Evolutionary conservation across 1,140 invertebrate genomes (phyloP), one percentile per base, ranked within the genome.

Genomic region (Bombus consobrinus): DNA sequence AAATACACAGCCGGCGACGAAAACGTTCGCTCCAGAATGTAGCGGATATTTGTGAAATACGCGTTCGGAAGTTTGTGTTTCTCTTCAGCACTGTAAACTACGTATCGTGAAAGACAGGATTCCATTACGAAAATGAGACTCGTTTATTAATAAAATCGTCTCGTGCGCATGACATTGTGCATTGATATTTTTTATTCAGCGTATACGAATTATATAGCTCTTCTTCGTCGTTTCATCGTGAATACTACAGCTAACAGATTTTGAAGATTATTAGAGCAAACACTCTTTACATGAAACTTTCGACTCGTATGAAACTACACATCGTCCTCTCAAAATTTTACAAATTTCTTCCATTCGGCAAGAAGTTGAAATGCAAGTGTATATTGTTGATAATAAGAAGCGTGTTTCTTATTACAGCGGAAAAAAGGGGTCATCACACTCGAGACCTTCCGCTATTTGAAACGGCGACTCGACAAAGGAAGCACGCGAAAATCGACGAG

Each of bases 11-110:
- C 39, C 77, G 85, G 86, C 83, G 87, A 88, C 90, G 85, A 92
- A 92, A 93, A 92, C 81, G 80, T 72, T 88, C 90, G 91, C 59
- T 83, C 90, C 74, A 92, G 91, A 93, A 92, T 92, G 83, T 80
- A 22, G 81, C 62, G 72, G 86, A 66, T 78, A 72, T 83, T 90
- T 87, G 85, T 76, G 88, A 89, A 81, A 89, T 85, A 43, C 73
- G n/a, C 62, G 73, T 47, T 76, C 59, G 77, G 68, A 80, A 85
- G 32, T 15, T 25, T 47, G 57, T 62, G 43, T 28, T 76, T 57
- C 59, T 64, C 37, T 57, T 59, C 37, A 37, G 28, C 0, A 34
- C 22, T 18, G 22, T 68, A 68, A 68, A 68, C 28, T 68, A 68
- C 6, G 28, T 28, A 22, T 10, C 37, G 28, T 10, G 22, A 75